Percentiles rank a stretch among this genome's conserved stretches.
Conservation (phyloP, 2,113 vertebrate species). For the Carettochelys insculpta region DNA sequence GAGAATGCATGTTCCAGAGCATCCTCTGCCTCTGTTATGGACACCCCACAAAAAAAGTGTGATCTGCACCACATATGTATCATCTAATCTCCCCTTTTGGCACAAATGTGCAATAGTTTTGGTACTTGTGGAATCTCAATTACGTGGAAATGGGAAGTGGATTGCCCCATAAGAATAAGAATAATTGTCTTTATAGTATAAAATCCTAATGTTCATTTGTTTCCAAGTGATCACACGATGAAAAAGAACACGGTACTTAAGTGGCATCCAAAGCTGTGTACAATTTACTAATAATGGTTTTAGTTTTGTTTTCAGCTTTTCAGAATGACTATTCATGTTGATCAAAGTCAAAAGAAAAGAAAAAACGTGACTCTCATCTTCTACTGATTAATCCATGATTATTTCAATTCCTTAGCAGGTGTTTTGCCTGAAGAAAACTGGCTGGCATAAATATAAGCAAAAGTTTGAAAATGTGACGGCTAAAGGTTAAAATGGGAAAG, state of each 20-base stretch:
- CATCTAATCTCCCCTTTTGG: background rate
- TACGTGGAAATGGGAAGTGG: background rate
- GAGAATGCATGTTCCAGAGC: accelerated
- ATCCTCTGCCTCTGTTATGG: background rate
- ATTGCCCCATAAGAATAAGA: background rate
- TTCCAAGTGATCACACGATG: accelerated
- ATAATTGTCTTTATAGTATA: background rate
- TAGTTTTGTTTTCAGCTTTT: background rate
- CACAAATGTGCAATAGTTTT: background rate
- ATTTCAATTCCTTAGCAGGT: slow-evolving; percentile 21
- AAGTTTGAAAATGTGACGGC: background rate
- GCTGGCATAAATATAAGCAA: background rate
- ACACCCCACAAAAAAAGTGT: background rate
- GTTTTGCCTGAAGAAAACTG: slow-evolving; percentile 29
- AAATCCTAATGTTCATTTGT: background rate
- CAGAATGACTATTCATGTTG: background rate
- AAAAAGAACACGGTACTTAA: background rate
- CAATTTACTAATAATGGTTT: background rate
- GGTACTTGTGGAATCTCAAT: background rate
- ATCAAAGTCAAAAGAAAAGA: background rate
- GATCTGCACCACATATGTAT: background rate
- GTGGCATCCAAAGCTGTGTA: accelerated
- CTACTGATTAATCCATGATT: background rate
- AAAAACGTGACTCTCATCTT: background rate
- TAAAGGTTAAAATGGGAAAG: background rate